These are phyloP conservation scores for Okapia johnstoni DNA, from an alignment of 2,113 vertebrate species.

Conservation along the genomic window DNA sequence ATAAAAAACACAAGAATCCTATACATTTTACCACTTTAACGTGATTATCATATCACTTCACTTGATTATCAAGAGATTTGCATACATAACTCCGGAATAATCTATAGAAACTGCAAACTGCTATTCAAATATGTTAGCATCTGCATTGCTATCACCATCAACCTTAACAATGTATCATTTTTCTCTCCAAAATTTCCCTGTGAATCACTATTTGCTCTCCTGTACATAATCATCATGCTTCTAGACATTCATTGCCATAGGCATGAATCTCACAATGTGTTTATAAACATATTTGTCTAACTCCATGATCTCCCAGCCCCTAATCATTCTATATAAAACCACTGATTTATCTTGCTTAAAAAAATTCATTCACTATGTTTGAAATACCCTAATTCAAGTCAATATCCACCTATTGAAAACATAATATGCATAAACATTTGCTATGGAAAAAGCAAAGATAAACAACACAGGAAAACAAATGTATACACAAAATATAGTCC, in stretches of 20 bases:
- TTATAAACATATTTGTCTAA: neutral
- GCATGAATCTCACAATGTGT: neutral
- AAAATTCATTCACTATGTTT: neutral
- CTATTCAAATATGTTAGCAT: neutral
- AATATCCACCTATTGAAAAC: neutral
- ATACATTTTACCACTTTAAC: neutral
- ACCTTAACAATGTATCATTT: slow-evolving; percentile 1
- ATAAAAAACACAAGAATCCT: neutral
- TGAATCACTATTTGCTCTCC: neutral
- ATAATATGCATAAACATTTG: neutral
- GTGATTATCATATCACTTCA: neutral
- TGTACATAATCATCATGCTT: neutral
- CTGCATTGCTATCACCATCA: neutral
- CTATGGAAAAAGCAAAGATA: neutral
- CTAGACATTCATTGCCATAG: neutral
- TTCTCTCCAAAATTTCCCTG: neutral
- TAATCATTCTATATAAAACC: neutral
- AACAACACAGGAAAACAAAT: neutral
- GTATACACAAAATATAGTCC: neutral
- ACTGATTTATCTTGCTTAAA: neutral
- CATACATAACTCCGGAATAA: neutral
- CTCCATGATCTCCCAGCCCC: neutral
- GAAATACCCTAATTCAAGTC: neutral
- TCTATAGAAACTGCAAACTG: slow-evolving; percentile 8
- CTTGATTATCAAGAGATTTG: neutral